Evolutionary conservation across 2,797 vertebrate species (phyloP).

Genomic region (Crypturellus tataupa): DNA sequence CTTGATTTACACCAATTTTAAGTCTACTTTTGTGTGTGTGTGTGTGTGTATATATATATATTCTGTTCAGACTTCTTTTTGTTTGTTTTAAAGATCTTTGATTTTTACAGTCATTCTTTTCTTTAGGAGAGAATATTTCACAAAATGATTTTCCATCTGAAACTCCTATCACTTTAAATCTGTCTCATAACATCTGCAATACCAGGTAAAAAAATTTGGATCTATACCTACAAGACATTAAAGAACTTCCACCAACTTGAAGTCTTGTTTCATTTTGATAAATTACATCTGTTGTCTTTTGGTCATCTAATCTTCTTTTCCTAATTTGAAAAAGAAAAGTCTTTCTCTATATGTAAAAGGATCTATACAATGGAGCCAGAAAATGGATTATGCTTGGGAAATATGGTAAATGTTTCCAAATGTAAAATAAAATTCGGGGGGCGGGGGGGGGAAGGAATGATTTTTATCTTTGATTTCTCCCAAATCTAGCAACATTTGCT

Average conservation of each 20-base stretch:
- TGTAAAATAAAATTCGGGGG: background rate
- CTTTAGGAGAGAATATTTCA: constrained; percentile 79
- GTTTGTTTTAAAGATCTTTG: constrained; percentile 37
- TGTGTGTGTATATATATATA: background rate
- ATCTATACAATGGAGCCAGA: background rate
- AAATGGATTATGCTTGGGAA: background rate
- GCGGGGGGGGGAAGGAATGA: background rate
- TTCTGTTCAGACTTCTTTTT: constrained; percentile 35
- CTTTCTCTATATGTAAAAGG: background rate
- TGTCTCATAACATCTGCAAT: constrained; percentile 83
- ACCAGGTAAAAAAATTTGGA: constrained; percentile 77
- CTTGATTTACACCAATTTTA: background rate
- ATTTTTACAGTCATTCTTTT: constrained; percentile 69
- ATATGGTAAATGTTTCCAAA: background rate
- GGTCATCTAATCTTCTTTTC: background rate
- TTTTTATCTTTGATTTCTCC: background rate
- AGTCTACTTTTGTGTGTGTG: background rate
- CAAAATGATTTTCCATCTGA: constrained; percentile 80
- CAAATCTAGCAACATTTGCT: background rate
- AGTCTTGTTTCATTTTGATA: constrained; percentile 25
- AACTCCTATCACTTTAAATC: constrained; percentile 80
- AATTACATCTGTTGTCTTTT: background rate
- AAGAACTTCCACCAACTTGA: constrained; percentile 56
- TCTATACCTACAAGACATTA: constrained; percentile 22
- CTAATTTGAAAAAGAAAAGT: background rate